These are phyloP conservation scores for Archocentrus centrarchus DNA, from an alignment of 2,113 vertebrate species.

Conservation along the genomic window DNA sequence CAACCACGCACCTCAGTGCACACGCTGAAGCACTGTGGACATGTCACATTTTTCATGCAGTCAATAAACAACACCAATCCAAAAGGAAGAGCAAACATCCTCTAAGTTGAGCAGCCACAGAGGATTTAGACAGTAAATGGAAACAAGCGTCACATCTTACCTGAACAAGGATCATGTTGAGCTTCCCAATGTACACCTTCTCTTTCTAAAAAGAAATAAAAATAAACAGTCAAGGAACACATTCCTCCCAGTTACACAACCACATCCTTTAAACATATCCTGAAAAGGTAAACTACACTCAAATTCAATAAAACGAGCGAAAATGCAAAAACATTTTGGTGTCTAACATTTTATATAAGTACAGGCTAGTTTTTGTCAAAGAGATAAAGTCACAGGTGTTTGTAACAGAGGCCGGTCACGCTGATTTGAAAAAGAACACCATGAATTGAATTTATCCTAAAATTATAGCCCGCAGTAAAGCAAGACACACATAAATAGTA, in stretches of 20 bases:
- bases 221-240: neutral
- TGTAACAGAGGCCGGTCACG: neutral
- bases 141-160: conserved; percentile 75
- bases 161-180: conserved; percentile 99
- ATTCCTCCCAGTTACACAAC: neutral
- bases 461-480: neutral
- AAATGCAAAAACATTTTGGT: neutral
- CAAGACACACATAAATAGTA: neutral
- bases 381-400: neutral
- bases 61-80: neutral
- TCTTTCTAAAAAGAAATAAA: conserved; percentile 87
- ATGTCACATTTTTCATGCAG: neutral
- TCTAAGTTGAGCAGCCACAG: neutral
- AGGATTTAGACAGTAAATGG: neutral
- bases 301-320: neutral
- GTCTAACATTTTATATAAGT: neutral
- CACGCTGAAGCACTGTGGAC: neutral
- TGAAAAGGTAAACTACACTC: neutral
- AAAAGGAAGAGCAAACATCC: neutral
- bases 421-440: neutral
- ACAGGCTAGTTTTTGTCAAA: neutral
- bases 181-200: conserved; percentile 98
- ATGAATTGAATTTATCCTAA: neutral
- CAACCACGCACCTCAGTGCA: neutral
- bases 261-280: neutral